A percentile compares a stretch with the other conserved stretches of the same genome.
Evolutionary conservation across 2,113 vertebrate genomes (phyloP).

Genomic region (Saccopteryx bilineata): DNA sequence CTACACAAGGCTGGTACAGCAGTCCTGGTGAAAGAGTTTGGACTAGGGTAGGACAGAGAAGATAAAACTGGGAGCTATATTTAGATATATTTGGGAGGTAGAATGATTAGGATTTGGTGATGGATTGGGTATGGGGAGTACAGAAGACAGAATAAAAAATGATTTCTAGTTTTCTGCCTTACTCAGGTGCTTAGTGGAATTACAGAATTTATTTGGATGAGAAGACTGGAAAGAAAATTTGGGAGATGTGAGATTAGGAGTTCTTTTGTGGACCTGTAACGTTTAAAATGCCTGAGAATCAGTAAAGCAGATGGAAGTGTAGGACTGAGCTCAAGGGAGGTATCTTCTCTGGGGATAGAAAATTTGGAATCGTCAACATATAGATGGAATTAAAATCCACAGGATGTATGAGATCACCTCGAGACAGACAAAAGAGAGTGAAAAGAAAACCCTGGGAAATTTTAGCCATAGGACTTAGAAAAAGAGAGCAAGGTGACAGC

Average conservation of each 20-base stretch:
- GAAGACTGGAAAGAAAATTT: not conserved
- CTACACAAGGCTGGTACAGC: not conserved
- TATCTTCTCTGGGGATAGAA: not conserved
- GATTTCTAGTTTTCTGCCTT: not conserved
- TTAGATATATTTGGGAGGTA: not conserved
- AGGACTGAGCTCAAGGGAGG: not conserved
- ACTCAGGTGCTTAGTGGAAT: not conserved
- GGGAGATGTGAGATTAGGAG: not conserved
- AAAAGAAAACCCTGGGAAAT: not conserved
- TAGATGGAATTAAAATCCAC: constrained; percentile 39
- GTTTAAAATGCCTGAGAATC: not conserved
- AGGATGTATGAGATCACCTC: constrained; percentile 39
- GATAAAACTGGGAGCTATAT: not conserved
- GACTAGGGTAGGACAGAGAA: not conserved
- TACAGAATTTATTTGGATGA: not conserved
- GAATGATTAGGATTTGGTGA: constrained; percentile 20
- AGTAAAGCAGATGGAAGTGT: not conserved
- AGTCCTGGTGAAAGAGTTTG: not conserved
- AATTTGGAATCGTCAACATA: not conserved
- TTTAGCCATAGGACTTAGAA: not conserved
- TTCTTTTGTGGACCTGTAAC: not conserved
- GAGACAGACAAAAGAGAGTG: not conserved
- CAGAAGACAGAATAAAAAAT: not conserved
- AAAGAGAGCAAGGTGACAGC: not conserved
- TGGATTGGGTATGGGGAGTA: not conserved